Base-by-base conservation (phyloP, 1,140 invertebrate genomes). In the Eufriesea mexicana region DNA sequence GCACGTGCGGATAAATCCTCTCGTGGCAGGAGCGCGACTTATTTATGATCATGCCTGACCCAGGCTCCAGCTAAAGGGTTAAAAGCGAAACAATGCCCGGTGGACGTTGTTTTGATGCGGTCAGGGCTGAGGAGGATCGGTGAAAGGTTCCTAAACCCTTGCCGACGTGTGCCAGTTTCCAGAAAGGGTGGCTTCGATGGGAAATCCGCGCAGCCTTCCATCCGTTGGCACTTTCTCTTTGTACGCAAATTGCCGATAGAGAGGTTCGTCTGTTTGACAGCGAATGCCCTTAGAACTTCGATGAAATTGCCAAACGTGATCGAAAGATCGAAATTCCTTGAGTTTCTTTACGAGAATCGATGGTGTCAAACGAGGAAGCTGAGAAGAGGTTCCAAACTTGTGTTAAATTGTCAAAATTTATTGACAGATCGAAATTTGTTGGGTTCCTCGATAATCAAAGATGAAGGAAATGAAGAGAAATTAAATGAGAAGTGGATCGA, bases 71-170 rank as follows among this genome's bases (percentile, higher is more conserved):
- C 61, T 79, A 88, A 90, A 83, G 89, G 88, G 86, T 88, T 86
- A 89, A 86, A 79, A 73, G 73, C 71, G 81, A 88, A 86, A 88
- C 86, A 89, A 88, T 89, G 72, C 66, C 54, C 54, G 62, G 83
- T 80, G 66, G 61, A 85, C 62, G 68, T 23, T 84, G 81, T 77
- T 87, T 89, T 84, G 77, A 89, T 83, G 76, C 57, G 67, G 70
- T 88, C 67, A 83, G 57, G 42, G 35, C 64, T 16, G 68, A 67
- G 59, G 28, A 74, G 59, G 47, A 70, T 78, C 54, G 57, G 25
- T 59, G 66, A 59, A 72, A 71, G 64, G 72, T 51, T 59, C 9
- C 72, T 10, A n/a, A 64, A 64, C 25, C 28, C 73, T 20, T 18
- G 45, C 12, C 25, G 76, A 71, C 72, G 70, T 66, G 77, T 79